Conservation (phyloP, 2,888 invertebrate genomes). For the Drosophila testacea region DNA sequence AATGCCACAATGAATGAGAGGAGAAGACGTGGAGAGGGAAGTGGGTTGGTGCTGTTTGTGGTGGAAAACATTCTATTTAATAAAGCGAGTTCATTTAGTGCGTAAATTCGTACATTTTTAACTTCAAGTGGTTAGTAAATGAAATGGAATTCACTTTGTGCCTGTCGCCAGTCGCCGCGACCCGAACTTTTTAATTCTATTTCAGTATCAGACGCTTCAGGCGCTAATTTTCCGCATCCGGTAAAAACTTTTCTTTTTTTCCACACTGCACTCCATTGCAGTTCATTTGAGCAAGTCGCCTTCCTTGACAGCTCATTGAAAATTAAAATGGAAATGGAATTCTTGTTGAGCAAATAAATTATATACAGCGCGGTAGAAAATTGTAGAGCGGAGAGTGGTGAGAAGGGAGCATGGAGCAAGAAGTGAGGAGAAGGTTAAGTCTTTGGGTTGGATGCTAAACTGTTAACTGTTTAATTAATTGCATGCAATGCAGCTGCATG, state of each 20-base stretch:
- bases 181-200: slow-evolving; percentile 1
- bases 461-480: slow-evolving; percentile 39
- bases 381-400: neutral
- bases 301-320: slow-evolving; percentile 35
- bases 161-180: neutral
- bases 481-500: slow-evolving; percentile 37
- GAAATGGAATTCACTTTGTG: slow-evolving; percentile 21
- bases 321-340: slow-evolving; percentile 34
- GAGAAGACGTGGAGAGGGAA: neutral
- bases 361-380: slow-evolving; percentile 1
- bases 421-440: neutral
- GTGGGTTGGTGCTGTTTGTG: neutral
- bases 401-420: neutral
- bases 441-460: slow-evolving; percentile 25
- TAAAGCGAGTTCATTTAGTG: slow-evolving; percentile 25
- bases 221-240: slow-evolving; percentile 7
- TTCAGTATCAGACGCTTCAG: slow-evolving; percentile 16
- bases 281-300: slow-evolving; percentile 18
- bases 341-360: slow-evolving; percentile 30
- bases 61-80: slow-evolving; percentile 19
- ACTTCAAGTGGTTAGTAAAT: slow-evolving; percentile 33
- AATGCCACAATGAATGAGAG: slow-evolving; percentile 2
- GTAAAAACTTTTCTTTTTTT: slow-evolving; percentile 17
- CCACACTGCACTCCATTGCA: slow-evolving; percentile 11
- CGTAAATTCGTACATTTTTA: slow-evolving; percentile 21